Evolutionary conservation across 2,797 vertebrate genomes (phyloP).

Genomic region (Brachyalestes nurse): DNA sequence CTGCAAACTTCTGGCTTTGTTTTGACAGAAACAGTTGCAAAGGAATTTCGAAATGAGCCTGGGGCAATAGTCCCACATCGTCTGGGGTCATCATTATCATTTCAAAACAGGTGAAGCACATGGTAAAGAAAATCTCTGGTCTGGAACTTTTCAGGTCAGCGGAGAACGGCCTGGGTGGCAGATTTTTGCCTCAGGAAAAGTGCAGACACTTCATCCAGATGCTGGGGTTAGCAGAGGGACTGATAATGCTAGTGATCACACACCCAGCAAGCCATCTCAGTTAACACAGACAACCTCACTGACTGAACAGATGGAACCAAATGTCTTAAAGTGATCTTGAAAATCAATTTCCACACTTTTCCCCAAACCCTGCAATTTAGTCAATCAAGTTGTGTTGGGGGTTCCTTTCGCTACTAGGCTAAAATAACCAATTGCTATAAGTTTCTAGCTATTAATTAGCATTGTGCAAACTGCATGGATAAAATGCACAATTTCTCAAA

Average conservation of each 20-base stretch:
- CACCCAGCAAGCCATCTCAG: not conserved
- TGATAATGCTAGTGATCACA: not conserved
- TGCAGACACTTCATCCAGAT: constrained; percentile 4
- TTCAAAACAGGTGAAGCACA: constrained; percentile 36
- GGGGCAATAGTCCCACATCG: constrained; percentile 26
- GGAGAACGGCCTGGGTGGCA: constrained; percentile 29
- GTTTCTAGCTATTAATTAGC: too few relatives aligned
- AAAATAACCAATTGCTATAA: too few relatives aligned
- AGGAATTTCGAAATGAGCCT: constrained; percentile 5
- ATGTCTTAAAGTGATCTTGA: too few relatives aligned
- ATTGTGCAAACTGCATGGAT: too few relatives aligned
- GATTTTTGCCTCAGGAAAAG: constrained; percentile 33
- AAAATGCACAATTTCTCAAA: too few relatives aligned
- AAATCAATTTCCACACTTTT: too few relatives aligned
- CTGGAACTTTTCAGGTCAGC: constrained; percentile 39
- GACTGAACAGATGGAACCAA: too few relatives aligned
- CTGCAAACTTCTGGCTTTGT: not conserved
- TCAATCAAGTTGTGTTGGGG: too few relatives aligned
- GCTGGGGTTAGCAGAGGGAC: constrained; percentile 10
- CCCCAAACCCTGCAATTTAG: too few relatives aligned
- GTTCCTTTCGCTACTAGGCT: too few relatives aligned
- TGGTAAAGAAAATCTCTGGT: constrained; percentile 35
- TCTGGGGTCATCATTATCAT: constrained; percentile 28
- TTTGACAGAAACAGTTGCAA: constrained; percentile 27
- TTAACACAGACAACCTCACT: not conserved